A percentile compares a stretch with the other conserved stretches of the same genome.
phyloP scores from a whole-genome alignment of 2,888 invertebrate species.

The Callyntrura sp. region DNA sequence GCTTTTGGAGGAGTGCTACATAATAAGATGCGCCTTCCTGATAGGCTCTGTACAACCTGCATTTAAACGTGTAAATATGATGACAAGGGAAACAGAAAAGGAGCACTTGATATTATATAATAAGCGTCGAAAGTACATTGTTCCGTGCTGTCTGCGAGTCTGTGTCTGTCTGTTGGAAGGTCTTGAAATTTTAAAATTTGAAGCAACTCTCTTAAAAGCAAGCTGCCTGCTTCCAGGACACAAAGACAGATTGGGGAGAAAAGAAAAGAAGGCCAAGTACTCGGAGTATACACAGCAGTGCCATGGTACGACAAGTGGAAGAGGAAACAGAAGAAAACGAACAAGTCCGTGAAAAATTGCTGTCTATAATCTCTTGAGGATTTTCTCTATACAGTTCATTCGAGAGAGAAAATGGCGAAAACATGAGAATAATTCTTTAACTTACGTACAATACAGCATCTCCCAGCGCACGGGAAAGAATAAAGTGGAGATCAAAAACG shows the following conservation, averaged over 20 bases:
- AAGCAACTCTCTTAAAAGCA: constrained; percentile 30
- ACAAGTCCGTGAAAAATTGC: constrained; percentile 82
- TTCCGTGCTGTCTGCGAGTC: neutral
- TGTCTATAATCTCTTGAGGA: constrained; percentile 82
- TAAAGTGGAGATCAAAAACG: constrained; percentile 44
- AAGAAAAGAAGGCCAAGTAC: too few relatives aligned
- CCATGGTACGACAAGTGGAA: constrained; percentile 27
- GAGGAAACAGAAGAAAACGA: constrained; percentile 63
- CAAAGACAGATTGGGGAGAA: constrained; percentile 13
- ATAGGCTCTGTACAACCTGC: neutral
- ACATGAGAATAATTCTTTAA: constrained; percentile 80
- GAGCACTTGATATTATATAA: neutral
- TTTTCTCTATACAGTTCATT: constrained; percentile 82
- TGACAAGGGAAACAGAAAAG: constrained; percentile 61
- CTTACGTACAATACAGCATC: constrained; percentile 36
- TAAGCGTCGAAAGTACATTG: neutral
- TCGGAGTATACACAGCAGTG: too few relatives aligned
- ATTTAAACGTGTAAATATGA: constrained; percentile 75
- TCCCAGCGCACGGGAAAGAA: neutral
- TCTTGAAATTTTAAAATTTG: too few relatives aligned
- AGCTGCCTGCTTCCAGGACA: constrained; percentile 8
- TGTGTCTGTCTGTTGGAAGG: constrained; percentile 12
- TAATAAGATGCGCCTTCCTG: neutral
- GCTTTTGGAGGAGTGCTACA: too few relatives aligned
- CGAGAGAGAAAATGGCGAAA: constrained; percentile 80